These are phyloP conservation scores for Sciurus vulgaris DNA, from an alignment of 2,797 vertebrate genomes.

Conservation along the genomic window DNA sequence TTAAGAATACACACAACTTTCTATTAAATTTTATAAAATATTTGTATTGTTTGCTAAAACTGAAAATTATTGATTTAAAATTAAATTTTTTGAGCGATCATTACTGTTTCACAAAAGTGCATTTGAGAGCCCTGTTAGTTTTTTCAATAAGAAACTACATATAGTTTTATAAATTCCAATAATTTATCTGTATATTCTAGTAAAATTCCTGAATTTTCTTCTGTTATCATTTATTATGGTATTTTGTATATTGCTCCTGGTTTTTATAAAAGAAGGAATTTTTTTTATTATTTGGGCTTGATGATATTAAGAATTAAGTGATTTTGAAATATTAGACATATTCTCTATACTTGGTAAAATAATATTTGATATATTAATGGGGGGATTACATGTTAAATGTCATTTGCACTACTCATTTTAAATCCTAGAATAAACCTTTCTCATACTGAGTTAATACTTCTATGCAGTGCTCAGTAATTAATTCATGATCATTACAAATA, in stretches of 20 bases:
- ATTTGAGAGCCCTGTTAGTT: not conserved
- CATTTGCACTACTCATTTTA: not conserved
- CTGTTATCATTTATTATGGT: not conserved
- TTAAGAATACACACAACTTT: not conserved
- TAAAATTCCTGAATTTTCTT: not conserved
- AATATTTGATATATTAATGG: not conserved
- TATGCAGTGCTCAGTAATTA: not conserved
- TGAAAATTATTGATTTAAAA: not conserved
- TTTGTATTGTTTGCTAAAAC: not conserved
- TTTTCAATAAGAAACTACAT: not conserved
- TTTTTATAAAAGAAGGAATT: not conserved
- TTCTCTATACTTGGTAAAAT: not conserved
- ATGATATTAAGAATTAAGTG: not conserved
- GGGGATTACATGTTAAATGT: not conserved
- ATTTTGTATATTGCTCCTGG: not conserved
- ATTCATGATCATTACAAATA: not conserved
- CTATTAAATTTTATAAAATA: not conserved
- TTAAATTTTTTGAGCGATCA: not conserved
- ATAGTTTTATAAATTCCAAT: not conserved
- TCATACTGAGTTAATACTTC: not conserved
- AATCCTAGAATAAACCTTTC: not conserved
- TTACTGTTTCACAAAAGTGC: not conserved
- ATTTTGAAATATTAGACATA: not conserved
- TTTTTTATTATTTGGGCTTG: not conserved
- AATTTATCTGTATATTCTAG: not conserved